Evolutionary conservation across 2,113 vertebrate genomes (phyloP).

Genomic region (Murina feae): DNA sequence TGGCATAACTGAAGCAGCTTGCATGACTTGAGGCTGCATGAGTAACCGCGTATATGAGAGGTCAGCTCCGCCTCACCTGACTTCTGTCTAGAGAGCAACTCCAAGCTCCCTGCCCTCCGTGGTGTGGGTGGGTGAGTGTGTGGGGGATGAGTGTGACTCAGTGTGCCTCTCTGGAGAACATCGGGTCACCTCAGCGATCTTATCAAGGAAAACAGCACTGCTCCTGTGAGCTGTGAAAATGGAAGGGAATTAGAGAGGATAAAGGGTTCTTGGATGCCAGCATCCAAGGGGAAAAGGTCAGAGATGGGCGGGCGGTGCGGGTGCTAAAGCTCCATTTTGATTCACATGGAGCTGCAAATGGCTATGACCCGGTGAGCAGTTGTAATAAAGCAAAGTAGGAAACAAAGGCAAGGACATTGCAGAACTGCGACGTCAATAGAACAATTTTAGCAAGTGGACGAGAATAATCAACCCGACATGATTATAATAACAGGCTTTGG

Average conservation of each 20-base stretch:
- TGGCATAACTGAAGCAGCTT: not conserved
- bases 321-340: conserved; percentile 29
- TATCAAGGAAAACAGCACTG: conserved; percentile 58
- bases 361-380: not conserved
- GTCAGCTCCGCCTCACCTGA: not conserved
- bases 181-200: conserved; percentile 62
- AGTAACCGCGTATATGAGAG: not conserved
- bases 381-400: not conserved
- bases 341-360: conserved; percentile 46
- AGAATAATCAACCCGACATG: not conserved
- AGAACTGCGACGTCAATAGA: not conserved
- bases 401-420: not conserved
- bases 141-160: not conserved
- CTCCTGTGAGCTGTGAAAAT: conserved; percentile 53
- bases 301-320: not conserved
- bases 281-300: conserved; percentile 47
- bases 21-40: not conserved
- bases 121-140: not conserved
- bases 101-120: too few relatives aligned
- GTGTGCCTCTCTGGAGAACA: conserved; percentile 48
- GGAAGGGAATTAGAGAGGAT: conserved; percentile 59
- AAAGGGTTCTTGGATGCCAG: conserved; percentile 42
- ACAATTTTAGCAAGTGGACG: not conserved
- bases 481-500: not conserved
- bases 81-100: fast-evolving